A percentile compares a stretch with the other conserved stretches of the same genome.
phyloP scores from a whole-genome alignment of 2,113 vertebrate species.

The Maccullochella peelii region DNA sequence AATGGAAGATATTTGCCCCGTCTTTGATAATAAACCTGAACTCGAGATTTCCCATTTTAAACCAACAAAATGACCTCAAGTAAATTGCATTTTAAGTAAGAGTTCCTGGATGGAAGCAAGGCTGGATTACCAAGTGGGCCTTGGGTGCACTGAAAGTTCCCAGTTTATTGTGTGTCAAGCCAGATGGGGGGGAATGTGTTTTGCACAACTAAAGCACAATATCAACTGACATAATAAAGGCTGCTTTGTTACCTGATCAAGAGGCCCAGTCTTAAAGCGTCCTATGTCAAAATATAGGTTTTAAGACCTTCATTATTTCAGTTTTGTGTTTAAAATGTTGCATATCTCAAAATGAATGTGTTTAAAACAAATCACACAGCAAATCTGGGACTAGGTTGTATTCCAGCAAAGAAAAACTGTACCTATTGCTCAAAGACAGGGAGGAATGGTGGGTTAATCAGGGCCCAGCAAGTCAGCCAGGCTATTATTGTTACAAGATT shows the following conservation, averaged over 20 bases:
- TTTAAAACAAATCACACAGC: background rate
- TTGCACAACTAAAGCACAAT: no score
- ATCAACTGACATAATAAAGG: no score
- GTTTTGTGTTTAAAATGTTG: background rate
- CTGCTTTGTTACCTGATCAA: no score
- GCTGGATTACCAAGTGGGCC: background rate
- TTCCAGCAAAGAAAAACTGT: background rate
- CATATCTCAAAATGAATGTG: background rate
- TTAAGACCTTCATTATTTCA: background rate
- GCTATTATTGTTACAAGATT: background rate
- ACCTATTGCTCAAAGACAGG: background rate
- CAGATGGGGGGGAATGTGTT: no score
- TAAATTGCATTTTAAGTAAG: background rate
- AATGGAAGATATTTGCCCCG: background rate
- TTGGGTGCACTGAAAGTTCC: background rate
- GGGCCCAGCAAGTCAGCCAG: no score
- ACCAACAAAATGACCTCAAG: background rate
- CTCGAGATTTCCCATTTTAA: background rate
- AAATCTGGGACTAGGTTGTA: background rate
- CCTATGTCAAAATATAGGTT: no score
- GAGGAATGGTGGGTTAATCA: background rate
- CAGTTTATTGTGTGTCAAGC: background rate
- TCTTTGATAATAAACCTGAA: background rate
- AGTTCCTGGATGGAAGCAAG: background rate
- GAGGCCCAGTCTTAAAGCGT: no score